Evolutionary conservation across 2,888 invertebrate species (phyloP), one percentile per base, ranked within the genome.

Genomic region (Lucinisca nassula): DNA sequence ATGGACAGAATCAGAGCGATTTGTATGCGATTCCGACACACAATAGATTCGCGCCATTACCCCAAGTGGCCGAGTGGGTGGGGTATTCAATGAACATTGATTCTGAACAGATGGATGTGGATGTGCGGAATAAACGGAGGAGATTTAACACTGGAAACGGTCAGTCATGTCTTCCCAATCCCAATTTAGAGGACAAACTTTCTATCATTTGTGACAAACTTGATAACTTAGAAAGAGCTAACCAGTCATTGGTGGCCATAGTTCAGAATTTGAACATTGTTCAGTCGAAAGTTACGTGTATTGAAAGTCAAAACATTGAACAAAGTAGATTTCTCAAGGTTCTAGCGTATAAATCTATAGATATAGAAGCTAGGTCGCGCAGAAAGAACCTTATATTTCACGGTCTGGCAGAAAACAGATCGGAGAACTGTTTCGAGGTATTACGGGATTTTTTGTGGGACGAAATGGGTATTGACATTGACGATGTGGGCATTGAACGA

Each of bases 341-440:
- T 27, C 2, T 75, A 78, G 73, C 45, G n/a, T n/a, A n/a, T n/a
- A n/a, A n/a, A n/a, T n/a, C n/a, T n/a, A n/a, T n/a, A n/a, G n/a
- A n/a, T n/a, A 76, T 75, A n/a, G 76, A 82, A 30, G 82, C 82
- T 6, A 24, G 82, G 35, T 75, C 82, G 2, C 35, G 82, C n/a
- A 58, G 75, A 49, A 82, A 82, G n/a, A 82, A 82, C 35, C 45
- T 82, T 3, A 55, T 81, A 8, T 51, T 80, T 21, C 21, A 75
- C 30, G 82, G 82, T 10, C 8, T 82, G 24, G 3, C 30, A 37
- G 82, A 82, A 35, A 76, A 76, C 37, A 58, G 27, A 12, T 67
- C 75, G 10, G 76, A 82, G 24, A 67, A 55, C 40, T 82, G 82
- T 38, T 67, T 45, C 21, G 8, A 49, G 21, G 21, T 76, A 1